Evolutionary conservation across 2,888 invertebrate genomes (phyloP).

Genomic region (Trachelus tabidus): DNA sequence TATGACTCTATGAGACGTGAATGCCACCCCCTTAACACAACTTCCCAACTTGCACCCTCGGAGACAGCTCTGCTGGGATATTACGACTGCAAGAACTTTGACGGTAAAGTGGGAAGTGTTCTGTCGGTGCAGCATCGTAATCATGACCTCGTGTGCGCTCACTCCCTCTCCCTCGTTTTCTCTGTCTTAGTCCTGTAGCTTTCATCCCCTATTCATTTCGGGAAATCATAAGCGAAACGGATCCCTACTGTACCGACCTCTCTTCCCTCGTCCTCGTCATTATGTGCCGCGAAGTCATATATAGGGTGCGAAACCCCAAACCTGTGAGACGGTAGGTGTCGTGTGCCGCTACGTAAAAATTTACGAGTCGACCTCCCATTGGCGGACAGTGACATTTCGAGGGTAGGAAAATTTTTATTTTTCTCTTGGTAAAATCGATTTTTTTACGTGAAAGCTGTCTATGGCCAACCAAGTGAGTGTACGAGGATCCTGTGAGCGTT

Average conservation of each 20-base stretch:
- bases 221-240: not conserved
- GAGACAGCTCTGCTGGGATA: slow-evolving; percentile 9
- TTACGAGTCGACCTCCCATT: not conserved
- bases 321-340: not conserved
- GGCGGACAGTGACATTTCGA: not conserved
- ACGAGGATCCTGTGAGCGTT: not conserved
- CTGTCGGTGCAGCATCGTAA: slow-evolving; percentile 39
- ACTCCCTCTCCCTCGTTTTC: not conserved
- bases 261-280: not conserved
- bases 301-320: not conserved
- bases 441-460: not conserved
- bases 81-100: slow-evolving; percentile 33
- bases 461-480: not conserved
- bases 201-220: not conserved
- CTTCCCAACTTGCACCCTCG: slow-evolving; percentile 10
- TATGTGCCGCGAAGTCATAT: not conserved
- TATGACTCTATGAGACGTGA: slow-evolving; percentile 48
- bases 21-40: slow-evolving; percentile 25
- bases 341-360: not conserved
- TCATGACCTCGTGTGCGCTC: slow-evolving; percentile 33
- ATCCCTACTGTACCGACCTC: not conserved
- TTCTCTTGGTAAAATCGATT: not conserved
- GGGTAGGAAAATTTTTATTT: not conserved
- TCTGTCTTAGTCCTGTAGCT: not conserved
- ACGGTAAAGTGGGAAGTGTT: slow-evolving; percentile 39